A percentile compares a stretch with the other conserved stretches of the same genome.
Conservation (phyloP, 2,113 vertebrate genomes). For the Forbesichthys papilliferus region DNA sequence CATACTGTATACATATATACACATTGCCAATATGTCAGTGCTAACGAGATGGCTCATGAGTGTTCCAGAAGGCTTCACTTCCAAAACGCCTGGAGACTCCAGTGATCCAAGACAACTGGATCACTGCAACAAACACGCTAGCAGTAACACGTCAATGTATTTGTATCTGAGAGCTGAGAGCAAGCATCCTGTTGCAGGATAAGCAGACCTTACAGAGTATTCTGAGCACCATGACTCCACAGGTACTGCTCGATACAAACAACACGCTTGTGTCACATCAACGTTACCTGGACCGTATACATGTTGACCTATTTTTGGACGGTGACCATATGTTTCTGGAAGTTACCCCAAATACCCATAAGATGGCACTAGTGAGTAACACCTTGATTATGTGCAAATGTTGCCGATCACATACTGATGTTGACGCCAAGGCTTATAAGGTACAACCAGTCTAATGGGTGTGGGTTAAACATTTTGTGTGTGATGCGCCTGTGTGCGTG, state of each 20-base stretch:
- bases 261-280: background rate
- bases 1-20: too few species aligned
- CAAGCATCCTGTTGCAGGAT: conserved; percentile 60
- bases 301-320: background rate
- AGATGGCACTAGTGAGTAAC: conserved; percentile 25
- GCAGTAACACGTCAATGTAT: background rate
- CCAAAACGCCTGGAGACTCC: too few species aligned
- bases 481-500: too few species aligned
- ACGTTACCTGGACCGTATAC: background rate
- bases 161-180: conserved; percentile 57
- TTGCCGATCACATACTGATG: too few species aligned
- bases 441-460: too few species aligned
- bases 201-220: conserved; percentile 63
- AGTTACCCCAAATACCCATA: conserved; percentile 2
- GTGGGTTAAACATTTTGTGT: too few species aligned
- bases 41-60: too few species aligned
- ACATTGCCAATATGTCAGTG: too few species aligned
- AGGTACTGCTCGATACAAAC: conserved; percentile 41
- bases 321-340: background rate
- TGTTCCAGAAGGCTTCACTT: too few species aligned
- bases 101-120: too few species aligned
- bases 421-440: too few species aligned
- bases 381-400: background rate
- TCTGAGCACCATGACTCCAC: conserved; percentile 65
- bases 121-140: background rate